A percentile compares a stretch with the other conserved stretches of the same genome.
These are phyloP conservation scores for Himalopsyche tibetana DNA, from an alignment of 2,888 invertebrate species.

Conservation along the genomic window DNA sequence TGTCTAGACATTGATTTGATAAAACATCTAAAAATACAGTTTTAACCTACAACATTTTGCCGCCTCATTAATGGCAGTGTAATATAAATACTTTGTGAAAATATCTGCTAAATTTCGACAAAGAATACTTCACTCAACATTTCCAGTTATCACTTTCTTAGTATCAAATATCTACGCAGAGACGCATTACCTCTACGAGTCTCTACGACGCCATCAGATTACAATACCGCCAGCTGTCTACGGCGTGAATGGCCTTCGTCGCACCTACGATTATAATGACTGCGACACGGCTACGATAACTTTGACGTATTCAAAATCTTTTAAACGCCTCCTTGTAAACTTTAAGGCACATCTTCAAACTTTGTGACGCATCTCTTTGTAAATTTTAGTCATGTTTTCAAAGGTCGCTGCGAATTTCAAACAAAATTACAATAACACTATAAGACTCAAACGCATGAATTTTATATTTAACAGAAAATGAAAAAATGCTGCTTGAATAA, in stretches of 20 bases:
- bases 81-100: background rate
- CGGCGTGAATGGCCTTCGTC: conserved; percentile 1
- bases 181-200: background rate
- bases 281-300: conserved; percentile 7
- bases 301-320: conserved; percentile 26
- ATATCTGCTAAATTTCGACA: background rate
- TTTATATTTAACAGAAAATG: too few species aligned
- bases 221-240: conserved; percentile 16
- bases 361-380: conserved; percentile 26
- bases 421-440: too few species aligned
- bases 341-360: conserved; percentile 31
- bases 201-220: conserved; percentile 24
- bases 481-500: too few species aligned
- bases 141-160: conserved; percentile 5
- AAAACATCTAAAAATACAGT: too few species aligned
- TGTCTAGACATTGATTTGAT: too few species aligned
- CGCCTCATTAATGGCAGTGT: too few species aligned
- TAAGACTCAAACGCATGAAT: too few species aligned
- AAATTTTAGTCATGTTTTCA: conserved; percentile 41
- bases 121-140: conserved; percentile 2
- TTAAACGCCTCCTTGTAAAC: conserved; percentile 18
- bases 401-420: background rate
- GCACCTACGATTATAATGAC: conserved; percentile 22
- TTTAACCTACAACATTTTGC: too few species aligned
- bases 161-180: conserved; percentile 20